Base-by-base conservation (phyloP, 2,113 vertebrate species). In the Rhinichthys klamathensis region DNA sequence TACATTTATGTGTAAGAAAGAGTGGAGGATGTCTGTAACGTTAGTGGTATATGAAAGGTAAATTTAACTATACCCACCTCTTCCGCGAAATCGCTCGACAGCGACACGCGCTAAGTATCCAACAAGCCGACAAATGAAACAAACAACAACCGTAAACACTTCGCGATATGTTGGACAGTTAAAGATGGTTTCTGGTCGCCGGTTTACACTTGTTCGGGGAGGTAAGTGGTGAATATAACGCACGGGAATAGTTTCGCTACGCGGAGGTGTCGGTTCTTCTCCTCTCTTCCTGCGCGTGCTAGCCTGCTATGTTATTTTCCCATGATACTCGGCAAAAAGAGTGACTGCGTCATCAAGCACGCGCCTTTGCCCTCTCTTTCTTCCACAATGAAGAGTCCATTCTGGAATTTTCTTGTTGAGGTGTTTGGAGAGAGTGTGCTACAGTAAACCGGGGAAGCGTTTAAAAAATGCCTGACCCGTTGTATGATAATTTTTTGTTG, bases 341-440 rank as follows among this genome's bases (percentile, higher is more conserved):
- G n/a, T 41, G 81, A 38, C 30, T 82, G 72, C 85, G 85, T 86
- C 85, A 82, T 76, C 79, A 74, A 69, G 41, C 80, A 82, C 78
- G 78, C 58, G 67, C 76, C 74, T 38, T 44, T 54, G 38, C 65
- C 23, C 51, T 44, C 76, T 25, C 67, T n/a, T 3, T 79, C 51
- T 49, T 51, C 80, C 41, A 69, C 44, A 35, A 67, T 69, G 27
- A 69, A 72, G 76, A 61, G 38, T 10, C 21, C 12, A 27, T 58
- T 73, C 67, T 83, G 32, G 79, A 79, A 61, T 79, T 79, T 79
- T 41, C 56, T 56, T 35, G 51, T 58, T 77, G 30, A 35, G 27
- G 76, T 60, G 56, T 79, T 79, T 41, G 32, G 54, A 79, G 76
- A 16, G 23, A 25, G 23, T 60, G 12, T 30, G 30, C 4, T 10